Evolutionary conservation across 2,113 vertebrate species (phyloP).

Genomic region (Propithecus coquereli): DNA sequence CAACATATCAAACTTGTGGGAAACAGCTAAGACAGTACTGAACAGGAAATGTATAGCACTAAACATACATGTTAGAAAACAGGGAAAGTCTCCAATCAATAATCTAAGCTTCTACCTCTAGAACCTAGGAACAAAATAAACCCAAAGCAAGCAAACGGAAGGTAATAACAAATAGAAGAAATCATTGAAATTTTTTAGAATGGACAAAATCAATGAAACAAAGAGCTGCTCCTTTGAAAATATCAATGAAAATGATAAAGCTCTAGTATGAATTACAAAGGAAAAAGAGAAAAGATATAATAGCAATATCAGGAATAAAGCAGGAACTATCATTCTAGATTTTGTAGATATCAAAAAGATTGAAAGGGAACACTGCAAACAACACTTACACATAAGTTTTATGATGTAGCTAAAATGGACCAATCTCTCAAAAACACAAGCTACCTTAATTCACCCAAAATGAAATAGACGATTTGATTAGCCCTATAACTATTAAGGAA

Average conservation of each 20-base stretch:
- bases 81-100: background rate
- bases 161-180: background rate
- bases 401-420: background rate
- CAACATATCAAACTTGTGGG: background rate
- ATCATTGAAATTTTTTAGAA: background rate
- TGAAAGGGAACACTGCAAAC: fast-evolving
- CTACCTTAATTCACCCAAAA: background rate
- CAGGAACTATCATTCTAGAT: background rate
- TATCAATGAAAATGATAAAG: background rate
- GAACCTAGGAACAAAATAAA: background rate
- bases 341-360: background rate
- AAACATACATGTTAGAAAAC: background rate
- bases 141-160: background rate
- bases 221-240: background rate
- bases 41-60: background rate
- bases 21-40: background rate
- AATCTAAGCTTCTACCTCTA: background rate
- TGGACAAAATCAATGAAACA: background rate
- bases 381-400: no score
- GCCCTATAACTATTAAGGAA: background rate
- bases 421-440: background rate
- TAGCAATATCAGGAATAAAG: background rate
- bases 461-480: background rate
- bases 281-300: background rate
- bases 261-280: background rate